Evolutionary conservation across 2,888 invertebrate species (phyloP).

Genomic region (Drosophila putrida): DNA sequence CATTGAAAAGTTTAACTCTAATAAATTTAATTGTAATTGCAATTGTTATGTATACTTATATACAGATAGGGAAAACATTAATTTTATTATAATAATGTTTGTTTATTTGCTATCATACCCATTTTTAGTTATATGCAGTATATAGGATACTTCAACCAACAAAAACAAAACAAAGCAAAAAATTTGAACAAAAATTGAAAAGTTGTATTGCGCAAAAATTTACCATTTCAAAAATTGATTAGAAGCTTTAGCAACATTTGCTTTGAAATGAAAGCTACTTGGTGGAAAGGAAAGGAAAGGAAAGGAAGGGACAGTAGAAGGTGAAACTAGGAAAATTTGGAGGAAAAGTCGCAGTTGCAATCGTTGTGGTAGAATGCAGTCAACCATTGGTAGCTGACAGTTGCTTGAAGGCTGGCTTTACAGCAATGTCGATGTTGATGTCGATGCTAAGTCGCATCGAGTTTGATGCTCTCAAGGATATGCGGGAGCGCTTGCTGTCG

Average conservation of each 20-base stretch:
- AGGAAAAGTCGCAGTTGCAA: background rate
- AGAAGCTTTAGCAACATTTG: conserved; percentile 65
- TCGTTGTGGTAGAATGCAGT: conserved; percentile 19
- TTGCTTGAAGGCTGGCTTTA: conserved; percentile 34
- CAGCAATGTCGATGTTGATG: conserved; percentile 46
- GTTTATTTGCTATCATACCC: background rate
- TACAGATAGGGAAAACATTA: no score
- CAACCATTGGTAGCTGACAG: conserved; percentile 47
- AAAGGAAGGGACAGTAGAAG: background rate
- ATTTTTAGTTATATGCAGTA: background rate
- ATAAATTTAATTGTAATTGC: no score
- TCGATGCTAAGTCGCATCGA: conserved; percentile 43
- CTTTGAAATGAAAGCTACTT: conserved; percentile 1
- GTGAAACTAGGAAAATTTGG: background rate
- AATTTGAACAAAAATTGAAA: conserved; percentile 48
- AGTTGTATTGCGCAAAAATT: conserved; percentile 60
- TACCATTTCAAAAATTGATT: conserved; percentile 75
- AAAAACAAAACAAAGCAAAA: conserved; percentile 38
- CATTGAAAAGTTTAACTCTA: no score
- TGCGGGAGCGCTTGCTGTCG: conserved; percentile 58
- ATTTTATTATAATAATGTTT: background rate
- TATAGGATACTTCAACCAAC: conserved; percentile 14
- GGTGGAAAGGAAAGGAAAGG: background rate
- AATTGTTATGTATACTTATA: no score
- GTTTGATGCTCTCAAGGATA: conserved; percentile 59